Evolutionary conservation across 1,140 invertebrate species (phyloP).

Genomic region (Caenorhabditis inopinata): DNA sequence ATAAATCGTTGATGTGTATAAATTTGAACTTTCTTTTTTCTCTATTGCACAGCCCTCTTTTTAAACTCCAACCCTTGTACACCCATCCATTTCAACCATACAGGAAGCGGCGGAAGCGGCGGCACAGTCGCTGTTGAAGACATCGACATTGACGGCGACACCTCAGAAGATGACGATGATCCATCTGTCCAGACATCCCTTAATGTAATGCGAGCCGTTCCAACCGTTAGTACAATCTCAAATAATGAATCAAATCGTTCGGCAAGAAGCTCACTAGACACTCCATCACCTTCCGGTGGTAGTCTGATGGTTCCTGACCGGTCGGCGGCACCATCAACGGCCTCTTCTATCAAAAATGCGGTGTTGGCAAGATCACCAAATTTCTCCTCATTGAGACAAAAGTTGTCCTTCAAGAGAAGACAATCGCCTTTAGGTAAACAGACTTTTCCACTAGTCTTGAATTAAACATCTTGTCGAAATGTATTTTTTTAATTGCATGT

Average conservation of each 20-base stretch:
- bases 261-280: slow-evolving; percentile 16
- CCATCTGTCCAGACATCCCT: slow-evolving; percentile 70
- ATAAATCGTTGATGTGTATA: no score
- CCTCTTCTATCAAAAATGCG: neutral
- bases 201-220: slow-evolving; percentile 51
- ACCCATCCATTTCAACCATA: slow-evolving; percentile 70
- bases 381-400: slow-evolving; percentile 11
- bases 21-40: no score
- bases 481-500: neutral
- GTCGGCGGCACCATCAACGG: neutral
- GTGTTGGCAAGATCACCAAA: neutral
- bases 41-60: no score
- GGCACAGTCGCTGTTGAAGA: slow-evolving; percentile 72
- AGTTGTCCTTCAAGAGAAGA: slow-evolving; percentile 14
- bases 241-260: slow-evolving; percentile 12
- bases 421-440: neutral
- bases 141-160: slow-evolving; percentile 77
- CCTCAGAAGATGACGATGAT: slow-evolving; percentile 73
- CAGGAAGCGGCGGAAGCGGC: slow-evolving; percentile 24
- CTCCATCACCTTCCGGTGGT: neutral
- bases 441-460: no score
- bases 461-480: no score
- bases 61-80: slow-evolving; percentile 68
- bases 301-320: neutral
- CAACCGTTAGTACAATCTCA: neutral